phyloP scores from a whole-genome alignment of 2,113 vertebrate genomes.

The Uria lomvia region DNA sequence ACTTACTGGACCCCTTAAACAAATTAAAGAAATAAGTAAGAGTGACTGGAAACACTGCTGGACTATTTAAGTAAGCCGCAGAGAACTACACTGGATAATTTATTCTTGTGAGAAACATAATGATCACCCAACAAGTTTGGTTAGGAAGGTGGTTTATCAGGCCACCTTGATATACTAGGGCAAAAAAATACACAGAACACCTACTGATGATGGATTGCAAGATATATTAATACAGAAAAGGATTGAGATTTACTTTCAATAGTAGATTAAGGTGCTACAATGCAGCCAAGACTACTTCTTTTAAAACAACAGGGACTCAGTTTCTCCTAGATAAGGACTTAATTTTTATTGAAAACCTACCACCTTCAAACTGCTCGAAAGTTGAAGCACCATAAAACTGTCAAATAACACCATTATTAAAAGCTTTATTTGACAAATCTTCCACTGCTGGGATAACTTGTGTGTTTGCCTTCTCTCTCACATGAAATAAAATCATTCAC shows the following conservation, averaged over 20 bases:
- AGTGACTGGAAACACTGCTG: constrained; percentile 65
- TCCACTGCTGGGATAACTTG: constrained; percentile 71
- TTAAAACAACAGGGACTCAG: constrained; percentile 73
- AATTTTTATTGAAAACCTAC: constrained; percentile 83
- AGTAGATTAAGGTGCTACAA: constrained; percentile 76
- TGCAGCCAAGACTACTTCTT: constrained; percentile 71
- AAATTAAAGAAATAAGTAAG: constrained; percentile 74
- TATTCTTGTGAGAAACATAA: constrained; percentile 79
- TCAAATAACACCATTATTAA: constrained; percentile 80
- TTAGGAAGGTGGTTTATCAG: constrained; percentile 82
- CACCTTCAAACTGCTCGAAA: constrained; percentile 75
- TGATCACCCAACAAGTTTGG: constrained; percentile 81
- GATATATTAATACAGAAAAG: constrained; percentile 81
- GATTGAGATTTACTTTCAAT: constrained; percentile 79
- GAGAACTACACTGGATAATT: constrained; percentile 74
- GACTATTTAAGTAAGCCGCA: constrained; percentile 70
- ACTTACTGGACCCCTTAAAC: constrained; percentile 56
- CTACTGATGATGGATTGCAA: constrained; percentile 79
- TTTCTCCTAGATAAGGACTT: constrained; percentile 78
- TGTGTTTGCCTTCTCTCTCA: constrained; percentile 70
- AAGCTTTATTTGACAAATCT: constrained; percentile 81
- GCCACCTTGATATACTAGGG: constrained; percentile 75
- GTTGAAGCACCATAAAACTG: constrained; percentile 79
- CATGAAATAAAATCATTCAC: constrained; percentile 78
- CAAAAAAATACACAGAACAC: constrained; percentile 70